phyloP scores from a whole-genome alignment of 2,113 vertebrate species.

The Platichthys stellatus region DNA sequence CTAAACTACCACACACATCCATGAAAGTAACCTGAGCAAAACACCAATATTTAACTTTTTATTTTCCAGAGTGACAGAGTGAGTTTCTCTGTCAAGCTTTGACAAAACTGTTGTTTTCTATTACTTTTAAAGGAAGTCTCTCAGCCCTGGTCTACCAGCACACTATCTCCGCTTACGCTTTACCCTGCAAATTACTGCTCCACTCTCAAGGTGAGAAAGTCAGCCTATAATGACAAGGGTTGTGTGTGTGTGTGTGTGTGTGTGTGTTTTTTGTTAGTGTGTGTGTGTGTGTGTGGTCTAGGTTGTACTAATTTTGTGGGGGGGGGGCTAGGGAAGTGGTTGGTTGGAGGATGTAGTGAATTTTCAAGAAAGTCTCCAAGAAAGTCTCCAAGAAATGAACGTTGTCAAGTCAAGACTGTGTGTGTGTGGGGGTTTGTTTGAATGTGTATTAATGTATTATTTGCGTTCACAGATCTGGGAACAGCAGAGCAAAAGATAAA shows the following conservation, averaged over 20 bases:
- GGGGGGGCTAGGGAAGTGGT: too few relatives aligned
- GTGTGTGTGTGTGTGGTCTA: too few relatives aligned
- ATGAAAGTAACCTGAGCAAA: neutral
- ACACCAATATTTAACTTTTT: neutral
- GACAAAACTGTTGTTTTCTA: neutral
- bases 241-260: constrained; percentile 3
- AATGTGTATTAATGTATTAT: neutral
- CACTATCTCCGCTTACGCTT: constrained; percentile 83
- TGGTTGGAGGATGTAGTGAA: too few relatives aligned
- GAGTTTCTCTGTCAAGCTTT: neutral
- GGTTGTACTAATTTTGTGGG: too few relatives aligned
- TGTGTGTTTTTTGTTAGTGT: neutral
- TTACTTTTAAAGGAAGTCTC: constrained; percentile 86
- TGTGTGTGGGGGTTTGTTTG: neutral
- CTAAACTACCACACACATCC: neutral
- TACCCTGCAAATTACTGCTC: constrained; percentile 88
- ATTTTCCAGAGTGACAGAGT: neutral
- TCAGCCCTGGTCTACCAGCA: constrained; percentile 93
- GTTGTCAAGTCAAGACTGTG: neutral
- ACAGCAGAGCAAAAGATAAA: constrained; percentile 24
- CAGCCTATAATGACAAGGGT: neutral
- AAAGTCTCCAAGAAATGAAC: too few relatives aligned
- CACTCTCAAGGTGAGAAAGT: constrained; percentile 79
- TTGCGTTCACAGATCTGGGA: constrained; percentile 36
- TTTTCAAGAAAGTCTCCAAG: too few relatives aligned